These are phyloP conservation scores for Oostethus manadensis DNA, from an alignment of 2,113 vertebrate genomes.

Conservation along the genomic window DNA sequence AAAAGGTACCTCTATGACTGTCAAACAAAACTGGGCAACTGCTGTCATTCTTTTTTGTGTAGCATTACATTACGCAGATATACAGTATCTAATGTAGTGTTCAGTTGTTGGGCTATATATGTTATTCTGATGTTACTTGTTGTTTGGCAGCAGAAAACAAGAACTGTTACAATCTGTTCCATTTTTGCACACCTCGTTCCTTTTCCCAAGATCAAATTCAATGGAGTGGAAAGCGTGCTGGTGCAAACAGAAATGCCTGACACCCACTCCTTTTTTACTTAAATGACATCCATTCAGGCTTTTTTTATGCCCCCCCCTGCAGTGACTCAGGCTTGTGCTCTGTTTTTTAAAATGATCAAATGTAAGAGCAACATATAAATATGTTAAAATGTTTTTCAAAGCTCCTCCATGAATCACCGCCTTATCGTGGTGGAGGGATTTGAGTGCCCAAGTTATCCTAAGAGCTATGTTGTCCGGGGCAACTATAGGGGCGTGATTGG, in stretches of 20 bases:
- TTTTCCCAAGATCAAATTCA: constrained; percentile 1
- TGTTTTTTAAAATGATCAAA: not conserved
- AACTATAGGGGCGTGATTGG: too few relatives aligned
- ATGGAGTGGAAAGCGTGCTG: constrained; percentile 7
- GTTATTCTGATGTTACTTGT: not conserved
- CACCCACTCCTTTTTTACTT: constrained; percentile 11
- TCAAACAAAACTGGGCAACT: too few relatives aligned
- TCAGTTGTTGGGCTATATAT: not conserved
- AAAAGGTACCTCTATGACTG: too few relatives aligned
- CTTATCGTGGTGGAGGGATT: too few relatives aligned
- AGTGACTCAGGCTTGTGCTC: not conserved
- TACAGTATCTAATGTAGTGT: not conserved
- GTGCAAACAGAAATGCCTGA: constrained; percentile 2
- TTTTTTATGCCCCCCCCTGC: not conserved
- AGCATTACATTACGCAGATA: too few relatives aligned
- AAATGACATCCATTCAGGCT: not conserved
- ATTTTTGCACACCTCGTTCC: not conserved
- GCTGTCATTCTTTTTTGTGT: too few relatives aligned
- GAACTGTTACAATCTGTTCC: constrained; percentile 1
- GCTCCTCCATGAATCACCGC: too few relatives aligned
- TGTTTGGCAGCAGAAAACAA: not conserved
- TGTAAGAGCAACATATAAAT: not conserved
- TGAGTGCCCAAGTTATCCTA: too few relatives aligned
- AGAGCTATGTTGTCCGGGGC: too few relatives aligned
- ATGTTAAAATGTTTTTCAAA: not conserved